Evolutionary conservation across 2,888 invertebrate species (phyloP).

Genomic region (Sinohyriopsis cumingii): DNA sequence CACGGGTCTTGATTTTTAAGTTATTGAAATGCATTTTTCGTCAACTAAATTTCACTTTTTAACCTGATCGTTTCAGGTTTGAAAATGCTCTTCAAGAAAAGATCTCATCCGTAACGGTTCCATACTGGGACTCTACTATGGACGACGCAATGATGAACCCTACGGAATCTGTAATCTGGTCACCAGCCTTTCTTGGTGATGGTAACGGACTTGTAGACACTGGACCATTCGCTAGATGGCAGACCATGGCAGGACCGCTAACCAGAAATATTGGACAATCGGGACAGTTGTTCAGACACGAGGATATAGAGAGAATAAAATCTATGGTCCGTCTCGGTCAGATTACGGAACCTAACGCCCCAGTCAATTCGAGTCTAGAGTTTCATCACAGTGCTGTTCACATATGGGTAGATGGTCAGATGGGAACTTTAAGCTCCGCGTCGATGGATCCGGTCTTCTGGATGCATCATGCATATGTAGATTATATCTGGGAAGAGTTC

Average conservation of each 20-base stretch:
- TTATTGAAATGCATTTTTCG: too few relatives aligned
- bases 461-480: slow-evolving; percentile 57
- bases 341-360: slow-evolving; percentile 46
- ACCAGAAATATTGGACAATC: slow-evolving; percentile 52
- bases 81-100: slow-evolving; percentile 60
- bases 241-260: slow-evolving; percentile 48
- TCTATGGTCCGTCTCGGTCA: slow-evolving; percentile 27
- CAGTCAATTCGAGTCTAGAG: slow-evolving; percentile 53
- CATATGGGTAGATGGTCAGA: slow-evolving; percentile 56
- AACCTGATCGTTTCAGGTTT: slow-evolving; percentile 40
- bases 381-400: slow-evolving; percentile 61
- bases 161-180: slow-evolving; percentile 50
- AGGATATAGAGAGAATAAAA: slow-evolving; percentile 42
- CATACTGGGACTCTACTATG: slow-evolving; percentile 61
- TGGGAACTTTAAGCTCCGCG: slow-evolving; percentile 54
- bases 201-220: slow-evolving; percentile 49
- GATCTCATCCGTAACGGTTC: slow-evolving; percentile 52
- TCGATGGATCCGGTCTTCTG: slow-evolving; percentile 60
- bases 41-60: not conserved
- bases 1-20: too few relatives aligned
- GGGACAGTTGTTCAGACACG: slow-evolving; percentile 44
- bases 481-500: slow-evolving; percentile 59
- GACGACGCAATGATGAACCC: slow-evolving; percentile 50
- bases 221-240: slow-evolving; percentile 61
- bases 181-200: slow-evolving; percentile 50